Conservation (phyloP, 2,113 vertebrate genomes). For the Parotia lawesii region DNA sequence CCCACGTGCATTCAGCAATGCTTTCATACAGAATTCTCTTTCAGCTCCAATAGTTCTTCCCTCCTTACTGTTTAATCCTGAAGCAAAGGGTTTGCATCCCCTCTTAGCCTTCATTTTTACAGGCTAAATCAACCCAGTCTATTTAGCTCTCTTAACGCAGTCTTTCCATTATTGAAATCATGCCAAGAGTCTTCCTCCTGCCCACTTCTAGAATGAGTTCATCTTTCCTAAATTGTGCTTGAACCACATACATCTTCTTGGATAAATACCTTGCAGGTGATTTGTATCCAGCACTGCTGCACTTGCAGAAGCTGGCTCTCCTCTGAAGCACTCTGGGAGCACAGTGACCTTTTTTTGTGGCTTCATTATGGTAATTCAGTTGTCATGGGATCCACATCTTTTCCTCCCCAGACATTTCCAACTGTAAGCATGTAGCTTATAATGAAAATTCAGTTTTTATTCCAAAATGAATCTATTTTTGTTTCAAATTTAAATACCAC, state of each 20-base stretch:
- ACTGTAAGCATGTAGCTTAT: background rate
- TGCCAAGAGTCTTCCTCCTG: background rate
- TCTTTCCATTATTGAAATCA: background rate
- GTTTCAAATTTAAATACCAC: background rate
- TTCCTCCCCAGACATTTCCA: background rate
- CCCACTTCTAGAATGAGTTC: background rate
- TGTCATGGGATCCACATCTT: background rate
- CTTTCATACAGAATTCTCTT: background rate
- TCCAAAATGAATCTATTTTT: background rate
- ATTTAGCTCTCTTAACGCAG: background rate
- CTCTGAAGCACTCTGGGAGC: background rate
- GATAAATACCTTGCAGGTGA: background rate
- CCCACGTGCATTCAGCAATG: accelerated
- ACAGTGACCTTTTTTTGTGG: background rate
- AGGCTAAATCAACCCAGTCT: background rate
- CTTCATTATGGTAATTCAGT: background rate
- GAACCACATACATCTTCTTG: background rate
- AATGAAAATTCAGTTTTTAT: background rate
- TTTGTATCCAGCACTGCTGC: background rate
- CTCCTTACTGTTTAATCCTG: background rate
- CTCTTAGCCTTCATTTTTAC: background rate
- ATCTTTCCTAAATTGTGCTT: background rate
- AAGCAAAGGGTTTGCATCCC: background rate
- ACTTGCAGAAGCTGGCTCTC: background rate
- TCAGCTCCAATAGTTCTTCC: background rate